phyloP scores from a whole-genome alignment of 2,797 vertebrate species.

The Pelodytes ibericus region DNA sequence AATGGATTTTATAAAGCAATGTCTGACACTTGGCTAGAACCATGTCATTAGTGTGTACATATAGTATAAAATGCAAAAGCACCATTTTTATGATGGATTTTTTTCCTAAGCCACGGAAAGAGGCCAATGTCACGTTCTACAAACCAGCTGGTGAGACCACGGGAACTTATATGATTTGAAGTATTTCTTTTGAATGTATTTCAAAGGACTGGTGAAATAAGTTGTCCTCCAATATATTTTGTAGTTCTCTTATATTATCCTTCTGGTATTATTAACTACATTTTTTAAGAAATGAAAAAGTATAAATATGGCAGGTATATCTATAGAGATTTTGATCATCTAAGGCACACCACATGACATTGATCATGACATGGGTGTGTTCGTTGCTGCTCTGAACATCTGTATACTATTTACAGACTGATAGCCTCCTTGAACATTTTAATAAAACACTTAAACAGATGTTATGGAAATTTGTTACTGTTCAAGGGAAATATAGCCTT shows the following conservation, averaged over 20 bases:
- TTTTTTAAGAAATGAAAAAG: too few relatives aligned
- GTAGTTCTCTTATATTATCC: neutral
- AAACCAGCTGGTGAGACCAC: too few relatives aligned
- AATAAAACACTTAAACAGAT: neutral
- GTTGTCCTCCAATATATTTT: neutral
- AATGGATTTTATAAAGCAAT: too few relatives aligned
- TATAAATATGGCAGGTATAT: neutral
- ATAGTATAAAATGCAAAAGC: too few relatives aligned
- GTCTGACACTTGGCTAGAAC: too few relatives aligned
- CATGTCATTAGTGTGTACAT: too few relatives aligned
- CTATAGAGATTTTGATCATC: neutral
- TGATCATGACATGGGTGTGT: neutral
- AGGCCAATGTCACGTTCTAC: neutral
- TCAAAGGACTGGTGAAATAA: neutral
- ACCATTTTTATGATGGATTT: too few relatives aligned
- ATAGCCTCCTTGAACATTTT: neutral
- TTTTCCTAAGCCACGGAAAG: too few relatives aligned
- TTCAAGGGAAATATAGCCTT: neutral
- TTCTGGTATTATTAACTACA: too few relatives aligned
- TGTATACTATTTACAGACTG: neutral
- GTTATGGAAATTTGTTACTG: neutral
- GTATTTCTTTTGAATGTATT: neutral
- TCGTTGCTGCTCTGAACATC: neutral
- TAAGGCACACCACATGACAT: neutral
- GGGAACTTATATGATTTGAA: too few relatives aligned